Conservation (phyloP, 1,140 invertebrate genomes). For the Trichoplusia ni region DNA sequence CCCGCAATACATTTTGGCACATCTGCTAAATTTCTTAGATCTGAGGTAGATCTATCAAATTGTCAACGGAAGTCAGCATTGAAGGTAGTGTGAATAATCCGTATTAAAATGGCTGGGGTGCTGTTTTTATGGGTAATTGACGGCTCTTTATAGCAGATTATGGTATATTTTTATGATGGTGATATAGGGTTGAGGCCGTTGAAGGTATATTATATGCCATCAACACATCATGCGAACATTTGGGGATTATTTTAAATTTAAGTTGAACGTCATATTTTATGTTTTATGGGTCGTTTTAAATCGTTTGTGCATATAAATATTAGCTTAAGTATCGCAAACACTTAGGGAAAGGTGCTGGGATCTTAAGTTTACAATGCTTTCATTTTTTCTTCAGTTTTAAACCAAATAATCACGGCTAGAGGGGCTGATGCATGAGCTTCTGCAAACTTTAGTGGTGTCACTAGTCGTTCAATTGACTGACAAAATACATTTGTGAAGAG, state of each 20-base stretch:
- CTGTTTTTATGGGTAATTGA: conserved; percentile 11
- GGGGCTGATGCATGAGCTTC: too few relatives aligned
- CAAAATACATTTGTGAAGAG: too few relatives aligned
- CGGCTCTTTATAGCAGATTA: conserved; percentile 7
- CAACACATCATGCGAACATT: not conserved
- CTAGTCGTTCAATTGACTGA: too few relatives aligned
- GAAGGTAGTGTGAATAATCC: conserved; percentile 20
- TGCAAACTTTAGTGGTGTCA: too few relatives aligned
- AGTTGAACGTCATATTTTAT: too few relatives aligned
- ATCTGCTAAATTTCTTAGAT: not conserved
- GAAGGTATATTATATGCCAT: not conserved
- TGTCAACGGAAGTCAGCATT: conserved; percentile 3
- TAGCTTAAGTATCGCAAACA: too few relatives aligned
- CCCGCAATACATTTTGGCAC: not conserved
- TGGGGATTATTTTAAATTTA: not conserved
- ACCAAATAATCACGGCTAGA: too few relatives aligned
- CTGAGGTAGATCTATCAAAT: conserved; percentile 6
- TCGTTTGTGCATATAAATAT: too few relatives aligned
- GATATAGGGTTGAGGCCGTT: not conserved
- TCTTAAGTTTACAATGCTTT: too few relatives aligned
- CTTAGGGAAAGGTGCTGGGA: too few relatives aligned
- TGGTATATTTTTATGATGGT: not conserved
- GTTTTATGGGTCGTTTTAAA: not conserved
- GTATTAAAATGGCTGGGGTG: conserved; percentile 6
- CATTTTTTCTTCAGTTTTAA: too few relatives aligned